Percentiles rank a stretch among this genome's conserved stretches.
These are phyloP conservation scores for Ellobium chinense DNA, from an alignment of 2,888 invertebrate genomes.

Conservation along the genomic window DNA sequence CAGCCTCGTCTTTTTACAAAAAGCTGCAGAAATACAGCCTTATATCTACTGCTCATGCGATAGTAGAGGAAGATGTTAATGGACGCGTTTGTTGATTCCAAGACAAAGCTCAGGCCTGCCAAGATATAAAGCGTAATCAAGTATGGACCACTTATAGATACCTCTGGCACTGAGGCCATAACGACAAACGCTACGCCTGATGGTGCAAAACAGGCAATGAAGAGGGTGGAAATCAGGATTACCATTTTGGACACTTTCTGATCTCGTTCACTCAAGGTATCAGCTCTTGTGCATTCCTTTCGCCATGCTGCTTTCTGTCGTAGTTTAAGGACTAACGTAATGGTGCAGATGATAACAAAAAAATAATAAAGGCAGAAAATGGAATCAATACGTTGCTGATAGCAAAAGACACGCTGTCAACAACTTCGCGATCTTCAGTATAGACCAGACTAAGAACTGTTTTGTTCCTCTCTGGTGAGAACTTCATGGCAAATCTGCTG, in stretches of 20 bases:
- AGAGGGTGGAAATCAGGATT: background rate
- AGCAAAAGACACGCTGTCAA: background rate
- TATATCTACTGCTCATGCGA: background rate
- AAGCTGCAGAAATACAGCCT: too few relatives aligned
- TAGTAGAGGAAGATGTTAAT: constrained; percentile 18
- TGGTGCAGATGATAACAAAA: background rate
- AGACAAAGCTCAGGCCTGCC: background rate
- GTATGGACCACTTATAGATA: background rate
- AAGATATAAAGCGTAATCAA: constrained; percentile 5
- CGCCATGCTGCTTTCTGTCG: constrained; percentile 1
- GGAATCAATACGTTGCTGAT: constrained; percentile 19
- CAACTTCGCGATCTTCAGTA: background rate
- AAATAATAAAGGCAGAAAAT: constrained; percentile 4
- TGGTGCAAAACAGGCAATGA: constrained; percentile 1
- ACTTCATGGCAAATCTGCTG: background rate
- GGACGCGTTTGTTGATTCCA: background rate
- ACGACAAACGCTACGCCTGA: background rate
- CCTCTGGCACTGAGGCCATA: constrained; percentile 2
- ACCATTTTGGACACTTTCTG: constrained; percentile 15
- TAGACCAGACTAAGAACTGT: background rate
- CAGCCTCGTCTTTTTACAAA: too few relatives aligned
- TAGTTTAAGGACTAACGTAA: background rate
- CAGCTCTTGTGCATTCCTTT: background rate
- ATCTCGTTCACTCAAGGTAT: background rate
- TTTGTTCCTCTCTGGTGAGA: background rate